These are phyloP conservation scores for Pseudococcus viburni DNA, from an alignment of 2,888 invertebrate genomes.

Conservation along the genomic window DNA sequence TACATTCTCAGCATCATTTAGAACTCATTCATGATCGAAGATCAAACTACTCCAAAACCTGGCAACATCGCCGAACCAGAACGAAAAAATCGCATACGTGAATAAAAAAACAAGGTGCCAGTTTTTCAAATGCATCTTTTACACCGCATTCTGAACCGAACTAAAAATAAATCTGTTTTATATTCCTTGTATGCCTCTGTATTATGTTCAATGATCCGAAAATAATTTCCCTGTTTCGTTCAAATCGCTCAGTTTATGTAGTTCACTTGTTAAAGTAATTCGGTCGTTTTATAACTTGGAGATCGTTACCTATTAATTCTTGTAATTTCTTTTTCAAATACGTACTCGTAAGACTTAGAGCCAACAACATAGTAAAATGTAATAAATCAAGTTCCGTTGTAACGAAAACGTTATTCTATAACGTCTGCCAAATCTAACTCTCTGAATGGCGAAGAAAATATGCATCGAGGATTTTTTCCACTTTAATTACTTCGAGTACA, in stretches of 20 bases:
- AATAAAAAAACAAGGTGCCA: slow-evolving; percentile 2
- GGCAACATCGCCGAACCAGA: no score
- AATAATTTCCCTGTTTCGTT: slow-evolving; percentile 53
- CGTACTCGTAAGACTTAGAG: neutral
- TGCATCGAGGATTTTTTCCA: neutral
- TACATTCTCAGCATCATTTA: no score
- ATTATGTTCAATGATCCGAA: slow-evolving; percentile 57
- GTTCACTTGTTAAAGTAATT: slow-evolving; percentile 57
- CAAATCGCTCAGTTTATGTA: slow-evolving; percentile 45
- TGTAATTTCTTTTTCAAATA: slow-evolving; percentile 41
- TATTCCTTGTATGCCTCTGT: slow-evolving; percentile 34
- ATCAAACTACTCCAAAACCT: no score
- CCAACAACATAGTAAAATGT: slow-evolving; percentile 43
- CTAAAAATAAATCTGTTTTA: slow-evolving; percentile 57
- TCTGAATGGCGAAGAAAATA: neutral
- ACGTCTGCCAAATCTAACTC: slow-evolving; percentile 39
- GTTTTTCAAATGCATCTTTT: slow-evolving; percentile 54
- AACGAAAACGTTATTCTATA: slow-evolving; percentile 30
- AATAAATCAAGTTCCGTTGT: slow-evolving; percentile 47
- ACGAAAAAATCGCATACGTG: neutral
- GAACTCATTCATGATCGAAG: no score
- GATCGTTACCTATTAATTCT: slow-evolving; percentile 38
- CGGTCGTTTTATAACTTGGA: slow-evolving; percentile 45
- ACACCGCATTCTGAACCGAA: slow-evolving; percentile 40
- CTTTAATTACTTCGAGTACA: neutral